A percentile compares a stretch with the other conserved stretches of the same genome.
Conservation (phyloP, 2,797 vertebrate genomes). For the Cuculus canorus region DNA sequence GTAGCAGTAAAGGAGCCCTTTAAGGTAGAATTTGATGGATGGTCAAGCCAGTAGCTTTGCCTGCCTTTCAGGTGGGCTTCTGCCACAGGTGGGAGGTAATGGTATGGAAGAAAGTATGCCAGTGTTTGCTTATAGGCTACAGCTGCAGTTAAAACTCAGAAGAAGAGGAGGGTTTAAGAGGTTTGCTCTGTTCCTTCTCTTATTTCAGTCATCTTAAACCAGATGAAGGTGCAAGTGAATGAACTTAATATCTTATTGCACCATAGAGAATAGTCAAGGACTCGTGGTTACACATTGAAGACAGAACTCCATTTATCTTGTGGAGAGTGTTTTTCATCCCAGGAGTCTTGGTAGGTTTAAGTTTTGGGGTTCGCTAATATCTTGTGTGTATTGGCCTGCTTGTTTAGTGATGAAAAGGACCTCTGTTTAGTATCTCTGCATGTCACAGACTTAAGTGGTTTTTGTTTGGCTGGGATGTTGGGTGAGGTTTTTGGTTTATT, state of each 20-base stretch:
- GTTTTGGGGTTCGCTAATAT: not conserved
- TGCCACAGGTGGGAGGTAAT: not conserved
- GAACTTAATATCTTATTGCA: not conserved
- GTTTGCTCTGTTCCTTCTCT: not conserved
- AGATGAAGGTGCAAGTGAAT: not conserved
- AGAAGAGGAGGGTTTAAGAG: not conserved
- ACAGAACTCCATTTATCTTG: fast-evolving
- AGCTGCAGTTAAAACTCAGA: not conserved
- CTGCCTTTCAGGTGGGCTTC: not conserved
- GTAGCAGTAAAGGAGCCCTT: not conserved
- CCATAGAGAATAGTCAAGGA: not conserved
- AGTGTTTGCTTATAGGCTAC: not conserved
- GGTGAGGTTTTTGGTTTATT: too few relatives aligned
- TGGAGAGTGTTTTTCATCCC: not conserved
- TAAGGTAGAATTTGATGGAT: not conserved
- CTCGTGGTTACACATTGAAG: fast-evolving
- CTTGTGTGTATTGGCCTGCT: not conserved
- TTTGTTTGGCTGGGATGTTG: not conserved
- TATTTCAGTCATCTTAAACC: not conserved
- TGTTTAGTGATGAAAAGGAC: not conserved
- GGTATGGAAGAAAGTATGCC: not conserved
- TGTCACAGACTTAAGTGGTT: not conserved
- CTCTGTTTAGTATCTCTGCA: not conserved
- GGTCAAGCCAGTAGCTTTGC: not conserved
- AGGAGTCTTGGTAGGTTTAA: not conserved